Percentiles rank a stretch among this genome's conserved stretches.
These are phyloP conservation scores for Erebia aethiops DNA, from an alignment of 2,888 invertebrate genomes.

Conservation along the genomic window DNA sequence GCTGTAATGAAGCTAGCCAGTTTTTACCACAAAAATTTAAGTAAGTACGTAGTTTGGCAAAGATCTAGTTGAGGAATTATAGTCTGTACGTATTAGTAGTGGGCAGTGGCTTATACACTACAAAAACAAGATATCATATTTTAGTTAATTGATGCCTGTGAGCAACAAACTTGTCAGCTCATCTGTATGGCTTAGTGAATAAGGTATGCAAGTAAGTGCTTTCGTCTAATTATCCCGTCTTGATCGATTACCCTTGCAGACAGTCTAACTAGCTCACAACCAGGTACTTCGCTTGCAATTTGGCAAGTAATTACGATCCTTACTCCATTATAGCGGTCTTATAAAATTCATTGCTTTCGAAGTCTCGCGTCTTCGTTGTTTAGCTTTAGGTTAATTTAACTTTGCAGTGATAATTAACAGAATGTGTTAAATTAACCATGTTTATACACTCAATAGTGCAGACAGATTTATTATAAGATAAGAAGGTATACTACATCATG, in stretches of 20 bases:
- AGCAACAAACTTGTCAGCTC: neutral
- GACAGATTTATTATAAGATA: neutral
- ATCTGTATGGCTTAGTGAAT: slow-evolving; percentile 7
- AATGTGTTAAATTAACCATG: neutral
- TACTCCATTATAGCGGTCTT: neutral
- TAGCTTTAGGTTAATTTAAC: slow-evolving; percentile 7
- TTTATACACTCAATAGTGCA: neutral
- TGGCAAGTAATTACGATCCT: slow-evolving; percentile 17
- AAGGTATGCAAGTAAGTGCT: slow-evolving; percentile 9
- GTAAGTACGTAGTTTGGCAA: too few relatives aligned
- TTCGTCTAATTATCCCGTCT: slow-evolving; percentile 16
- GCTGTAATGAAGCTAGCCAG: too few relatives aligned
- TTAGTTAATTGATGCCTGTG: neutral
- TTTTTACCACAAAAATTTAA: too few relatives aligned
- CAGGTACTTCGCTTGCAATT: slow-evolving; percentile 4
- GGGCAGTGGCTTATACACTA: neutral
- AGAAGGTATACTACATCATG: too few relatives aligned
- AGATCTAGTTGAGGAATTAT: neutral
- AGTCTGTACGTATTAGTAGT: neutral
- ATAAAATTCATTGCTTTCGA: slow-evolving; percentile 1
- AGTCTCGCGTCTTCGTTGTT: slow-evolving; percentile 3
- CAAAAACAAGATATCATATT: neutral
- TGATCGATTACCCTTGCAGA: slow-evolving; percentile 25
- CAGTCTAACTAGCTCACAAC: slow-evolving; percentile 9
- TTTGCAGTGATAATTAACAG: neutral